phyloP scores from a whole-genome alignment of 2,797 vertebrate genomes.

The Helostoma temminkii region DNA sequence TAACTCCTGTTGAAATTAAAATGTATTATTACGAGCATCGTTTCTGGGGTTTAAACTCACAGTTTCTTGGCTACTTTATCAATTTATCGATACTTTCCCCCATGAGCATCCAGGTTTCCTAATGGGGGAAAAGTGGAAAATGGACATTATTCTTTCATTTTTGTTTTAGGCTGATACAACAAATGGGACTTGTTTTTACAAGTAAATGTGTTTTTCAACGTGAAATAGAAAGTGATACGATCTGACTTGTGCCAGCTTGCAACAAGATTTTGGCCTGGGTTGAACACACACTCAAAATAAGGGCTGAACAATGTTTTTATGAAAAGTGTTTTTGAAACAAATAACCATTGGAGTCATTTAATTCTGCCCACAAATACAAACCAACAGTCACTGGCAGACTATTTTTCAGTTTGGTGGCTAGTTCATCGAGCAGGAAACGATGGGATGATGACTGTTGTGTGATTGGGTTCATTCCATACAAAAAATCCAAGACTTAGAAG shows the following conservation, averaged over 20 bases:
- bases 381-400: neutral
- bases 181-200: conserved; percentile 25
- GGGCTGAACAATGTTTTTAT: neutral
- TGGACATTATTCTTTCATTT: conserved; percentile 22
- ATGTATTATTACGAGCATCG: conserved; percentile 8
- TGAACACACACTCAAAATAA: neutral
- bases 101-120: conserved; percentile 34
- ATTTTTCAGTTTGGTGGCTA: neutral
- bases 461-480: neutral
- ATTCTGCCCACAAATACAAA: conserved; percentile 3
- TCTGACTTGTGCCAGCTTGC: conserved; percentile 20
- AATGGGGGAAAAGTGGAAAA: neutral
- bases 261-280: conserved; percentile 14
- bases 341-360: conserved; percentile 3
- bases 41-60: conserved; percentile 29
- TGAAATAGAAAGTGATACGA: conserved; percentile 24
- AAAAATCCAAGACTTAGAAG: neutral
- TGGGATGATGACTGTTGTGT: neutral
- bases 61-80: too few relatives aligned
- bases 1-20: conserved; percentile 1
- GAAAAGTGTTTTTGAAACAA: conserved; percentile 2
- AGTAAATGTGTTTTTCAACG: conserved; percentile 14
- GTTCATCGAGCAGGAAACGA: neutral
- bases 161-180: conserved; percentile 34
- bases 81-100: too few relatives aligned